Evolutionary conservation across 2,888 invertebrate genomes (phyloP), one percentile per base, ranked within the genome.

Genomic region (Euzetes globulus): DNA sequence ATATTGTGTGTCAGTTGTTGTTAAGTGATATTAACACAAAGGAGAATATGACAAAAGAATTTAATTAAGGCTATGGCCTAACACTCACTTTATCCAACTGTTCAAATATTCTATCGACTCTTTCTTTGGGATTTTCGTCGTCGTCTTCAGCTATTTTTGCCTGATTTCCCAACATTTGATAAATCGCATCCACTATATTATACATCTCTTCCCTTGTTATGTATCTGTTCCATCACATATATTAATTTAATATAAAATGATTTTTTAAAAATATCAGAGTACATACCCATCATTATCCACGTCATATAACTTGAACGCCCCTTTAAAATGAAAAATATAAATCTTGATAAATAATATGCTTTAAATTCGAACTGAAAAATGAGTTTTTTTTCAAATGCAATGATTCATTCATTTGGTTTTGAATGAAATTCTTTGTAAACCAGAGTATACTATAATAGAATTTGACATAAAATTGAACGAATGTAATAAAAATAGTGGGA

Each of bases 61-160:
- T 50, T 50, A 50, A 50, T 58, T 58, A 58, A 25, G 27, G 13
- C 1, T 58, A 72, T n/a, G 19, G 5, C 41, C 41, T 25, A 55
- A 73, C 13, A 55, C 78, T 79, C 78, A 85, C 85, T 82, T 85
- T 97, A 85, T 98, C 98, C 95, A 96, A 94, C 83, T 96, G 95
- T 84, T 94, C 94, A 86, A 98, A 98, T 83, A 98, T 98, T 85
- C 95, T 94, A 85, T 97, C 96, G 78, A 97, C 97, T 82, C 96
- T 88, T 83, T 95, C 95, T 84, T 96, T 83, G 5, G 85, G 84
- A 5, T 84, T 82, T 76, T 83, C 82, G 72, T 82, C 82, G 72
- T 82, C 83, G 72, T 82, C 82, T 70, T 75, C 73, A 27, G 63
- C 50, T 37, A 63, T 72, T 25, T 82, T 82, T 55, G 81, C 82